These are phyloP conservation scores for Byasa hedistus DNA, from an alignment of 2,888 invertebrate genomes.

Conservation along the genomic window DNA sequence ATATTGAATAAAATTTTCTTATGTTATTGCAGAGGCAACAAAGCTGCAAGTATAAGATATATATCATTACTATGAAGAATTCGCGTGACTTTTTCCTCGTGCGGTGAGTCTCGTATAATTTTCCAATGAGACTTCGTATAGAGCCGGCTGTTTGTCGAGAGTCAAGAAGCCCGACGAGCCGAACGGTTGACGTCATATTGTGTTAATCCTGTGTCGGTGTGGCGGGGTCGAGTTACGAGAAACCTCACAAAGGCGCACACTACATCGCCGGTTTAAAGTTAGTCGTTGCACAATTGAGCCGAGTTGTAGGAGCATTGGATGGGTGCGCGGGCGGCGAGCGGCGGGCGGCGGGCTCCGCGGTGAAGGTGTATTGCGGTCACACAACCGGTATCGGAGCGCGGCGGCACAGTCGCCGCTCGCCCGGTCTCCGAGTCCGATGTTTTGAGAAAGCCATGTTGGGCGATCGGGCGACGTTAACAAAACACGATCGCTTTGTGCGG, in stretches of 20 bases:
- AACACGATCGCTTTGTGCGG: slow-evolving; percentile 67
- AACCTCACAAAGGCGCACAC: slow-evolving; percentile 31
- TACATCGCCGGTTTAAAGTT: slow-evolving; percentile 53
- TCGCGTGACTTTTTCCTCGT: slow-evolving; percentile 52
- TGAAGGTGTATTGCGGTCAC: slow-evolving; percentile 76
- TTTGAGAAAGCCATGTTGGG: slow-evolving; percentile 77
- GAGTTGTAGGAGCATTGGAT: slow-evolving; percentile 54
- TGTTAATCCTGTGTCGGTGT: slow-evolving; percentile 63
- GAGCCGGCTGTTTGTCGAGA: slow-evolving; percentile 68
- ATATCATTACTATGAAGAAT: slow-evolving; percentile 33
- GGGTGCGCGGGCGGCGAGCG: slow-evolving; percentile 40
- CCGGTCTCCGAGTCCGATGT: slow-evolving; percentile 64
- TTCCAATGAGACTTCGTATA: slow-evolving; percentile 66
- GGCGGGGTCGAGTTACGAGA: slow-evolving; percentile 32
- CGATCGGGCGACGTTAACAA: slow-evolving; percentile 67
- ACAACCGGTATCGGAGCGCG: slow-evolving; percentile 78
- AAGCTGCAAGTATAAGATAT: slow-evolving; percentile 2
- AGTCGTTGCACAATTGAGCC: slow-evolving; percentile 31
- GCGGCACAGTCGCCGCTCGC: slow-evolving; percentile 64
- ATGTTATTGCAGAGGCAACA: neutral
- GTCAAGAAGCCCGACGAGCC: slow-evolving; percentile 75
- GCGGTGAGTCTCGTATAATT: slow-evolving; percentile 58
- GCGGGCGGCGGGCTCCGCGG: slow-evolving; percentile 47
- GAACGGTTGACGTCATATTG: slow-evolving; percentile 77
- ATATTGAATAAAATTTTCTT: neutral